A percentile compares a stretch with the other conserved stretches of the same genome.
These are phyloP conservation scores for Hassar affinis DNA, from an alignment of 2,113 vertebrate genomes.

Conservation along the genomic window DNA sequence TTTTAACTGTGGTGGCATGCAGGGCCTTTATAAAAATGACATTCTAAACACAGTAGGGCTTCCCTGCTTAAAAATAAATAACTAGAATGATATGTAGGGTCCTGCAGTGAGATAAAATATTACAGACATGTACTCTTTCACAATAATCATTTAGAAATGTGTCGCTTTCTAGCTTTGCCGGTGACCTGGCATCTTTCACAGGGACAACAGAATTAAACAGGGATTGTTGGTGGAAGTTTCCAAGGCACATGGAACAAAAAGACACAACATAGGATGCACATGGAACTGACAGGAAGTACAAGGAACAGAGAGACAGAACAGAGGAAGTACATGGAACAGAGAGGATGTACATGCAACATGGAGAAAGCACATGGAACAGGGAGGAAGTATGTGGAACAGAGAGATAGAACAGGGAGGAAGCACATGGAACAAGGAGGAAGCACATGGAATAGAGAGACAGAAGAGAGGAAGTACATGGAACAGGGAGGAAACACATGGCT, in stretches of 20 bases:
- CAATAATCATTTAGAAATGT: slow-evolving; percentile 4
- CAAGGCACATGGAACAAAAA: background rate
- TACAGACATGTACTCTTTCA: slow-evolving; percentile 26
- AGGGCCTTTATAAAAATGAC: background rate
- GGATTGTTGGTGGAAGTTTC: slow-evolving; percentile 6
- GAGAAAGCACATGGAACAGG: no score
- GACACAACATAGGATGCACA: no score
- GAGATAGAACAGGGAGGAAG: no score
- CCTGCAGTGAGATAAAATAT: background rate
- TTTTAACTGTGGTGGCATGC: background rate
- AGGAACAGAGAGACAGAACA: slow-evolving; percentile 22
- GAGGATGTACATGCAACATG: no score
- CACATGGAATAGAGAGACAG: no score
- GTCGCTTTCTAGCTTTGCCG: slow-evolving; percentile 10
- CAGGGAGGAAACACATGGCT: no score
- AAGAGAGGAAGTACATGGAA: no score
- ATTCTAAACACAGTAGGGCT: background rate
- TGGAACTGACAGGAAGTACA: background rate
- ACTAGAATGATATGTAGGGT: background rate
- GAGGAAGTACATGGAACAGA: background rate
- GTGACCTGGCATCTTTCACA: slow-evolving; percentile 19
- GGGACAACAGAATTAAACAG: slow-evolving; percentile 3
- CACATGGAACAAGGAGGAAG: no score
- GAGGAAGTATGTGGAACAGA: no score
- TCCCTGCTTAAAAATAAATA: background rate